Base-by-base conservation (phyloP, 2,888 invertebrate genomes). In the Shargacucullia verbasci region DNA sequence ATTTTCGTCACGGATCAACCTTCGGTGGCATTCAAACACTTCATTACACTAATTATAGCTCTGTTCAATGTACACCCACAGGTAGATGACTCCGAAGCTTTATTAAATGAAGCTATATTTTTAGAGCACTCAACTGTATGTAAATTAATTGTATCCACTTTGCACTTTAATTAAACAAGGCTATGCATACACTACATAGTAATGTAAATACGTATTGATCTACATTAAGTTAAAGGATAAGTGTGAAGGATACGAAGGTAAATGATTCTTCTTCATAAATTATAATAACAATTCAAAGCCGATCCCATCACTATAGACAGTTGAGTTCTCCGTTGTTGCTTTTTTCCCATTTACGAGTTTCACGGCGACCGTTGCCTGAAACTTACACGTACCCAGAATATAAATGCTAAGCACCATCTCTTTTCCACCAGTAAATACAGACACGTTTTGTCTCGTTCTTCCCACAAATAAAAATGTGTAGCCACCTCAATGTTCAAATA, bases 291-390 rank as follows among this genome's bases (percentile, higher is more conserved):
- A 76, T 81, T 73, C 59, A 72, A 73, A 65, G 78, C 64, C 63
- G 60, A 70, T 84, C 90, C 86, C 93, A 73, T 86, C 93, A 88
- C 92, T 92, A 92, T 82, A 84, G 88, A 84, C 87, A 87, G 90
- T 92, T 90, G 87, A 91, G 88, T 88, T 91, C 89, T 87, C 85
- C 88, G 92, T 90, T 94, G 93, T 94, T 93, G 92, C 93, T 93
- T 94, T 93, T 94, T 93, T 92, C 91, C 93, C 93, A 93, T 94
- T 94, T 93, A 93, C 93, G 92, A 93, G 93, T 92, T 94, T 92
- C 93, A 94, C 92, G 91, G 92, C 92, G 92, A 93, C 93, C 92
- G 92, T 92, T 92, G 92, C 92, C 93, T 94, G 93, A 94, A 94
- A 94, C 93, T 93, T 94, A 94, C 92, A 93, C 93, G 93, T 91